Evolutionary conservation across 2,113 vertebrate species (phyloP).

Genomic region (Australoheros scitulus): DNA sequence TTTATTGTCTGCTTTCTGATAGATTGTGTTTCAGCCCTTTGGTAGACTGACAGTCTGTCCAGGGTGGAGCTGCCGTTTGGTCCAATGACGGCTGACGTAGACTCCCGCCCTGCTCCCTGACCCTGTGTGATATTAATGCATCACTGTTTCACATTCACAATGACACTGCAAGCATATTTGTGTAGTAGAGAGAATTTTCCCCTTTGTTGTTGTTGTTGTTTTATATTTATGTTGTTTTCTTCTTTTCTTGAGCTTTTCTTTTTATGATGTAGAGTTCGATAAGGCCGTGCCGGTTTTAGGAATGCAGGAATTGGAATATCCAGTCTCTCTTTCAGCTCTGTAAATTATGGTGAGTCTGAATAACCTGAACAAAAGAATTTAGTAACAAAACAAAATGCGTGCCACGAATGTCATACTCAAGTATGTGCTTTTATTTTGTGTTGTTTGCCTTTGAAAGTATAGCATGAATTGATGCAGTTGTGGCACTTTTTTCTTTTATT

Average conservation of each 20-base stretch:
- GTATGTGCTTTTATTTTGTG: no score
- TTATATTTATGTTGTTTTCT: not conserved
- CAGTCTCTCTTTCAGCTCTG: not conserved
- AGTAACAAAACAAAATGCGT: not conserved
- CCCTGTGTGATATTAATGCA: not conserved
- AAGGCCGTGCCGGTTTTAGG: not conserved
- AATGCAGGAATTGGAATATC: not conserved
- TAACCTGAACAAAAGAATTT: not conserved
- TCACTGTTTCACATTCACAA: not conserved
- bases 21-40: not conserved
- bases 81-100: no score
- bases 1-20: not conserved
- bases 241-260: not conserved
- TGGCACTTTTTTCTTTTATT: not conserved
- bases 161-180: not conserved
- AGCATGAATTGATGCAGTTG: no score
- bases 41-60: not conserved
- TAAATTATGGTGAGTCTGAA: not conserved
- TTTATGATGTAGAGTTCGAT: not conserved
- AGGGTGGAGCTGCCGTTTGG: not conserved
- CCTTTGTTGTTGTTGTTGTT: not conserved
- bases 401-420: no score
- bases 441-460: no score
- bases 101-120: no score
- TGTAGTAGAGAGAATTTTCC: not conserved